These are phyloP conservation scores for Bombus affinis DNA, from an alignment of 1,140 invertebrate genomes.

Conservation along the genomic window DNA sequence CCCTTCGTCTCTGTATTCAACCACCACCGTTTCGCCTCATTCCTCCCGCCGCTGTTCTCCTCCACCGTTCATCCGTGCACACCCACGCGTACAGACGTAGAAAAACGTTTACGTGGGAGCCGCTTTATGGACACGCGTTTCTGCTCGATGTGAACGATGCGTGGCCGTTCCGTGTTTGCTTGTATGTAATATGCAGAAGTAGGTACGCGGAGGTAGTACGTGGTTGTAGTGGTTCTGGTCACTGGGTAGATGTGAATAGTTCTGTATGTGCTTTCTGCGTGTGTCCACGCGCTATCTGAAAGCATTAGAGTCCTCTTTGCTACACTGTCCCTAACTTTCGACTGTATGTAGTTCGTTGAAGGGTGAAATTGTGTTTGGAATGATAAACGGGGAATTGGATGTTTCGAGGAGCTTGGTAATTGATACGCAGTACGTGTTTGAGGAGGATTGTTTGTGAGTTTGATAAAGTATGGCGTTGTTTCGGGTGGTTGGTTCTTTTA, in stretches of 20 bases:
- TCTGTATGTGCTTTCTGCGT: constrained; percentile 18
- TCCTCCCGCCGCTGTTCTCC: not conserved
- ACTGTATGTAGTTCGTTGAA: not conserved
- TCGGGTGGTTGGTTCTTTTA: not conserved
- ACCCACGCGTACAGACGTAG: constrained; percentile 26
- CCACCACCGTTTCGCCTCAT: constrained; percentile 38
- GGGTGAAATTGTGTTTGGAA: not conserved
- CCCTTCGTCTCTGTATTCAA: not conserved
- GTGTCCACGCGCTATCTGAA: constrained; percentile 1
- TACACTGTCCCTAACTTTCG: not conserved
- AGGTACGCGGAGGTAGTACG: not conserved
- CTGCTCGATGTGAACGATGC: not conserved
- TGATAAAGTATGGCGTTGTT: not conserved
- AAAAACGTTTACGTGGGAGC: constrained; percentile 36
- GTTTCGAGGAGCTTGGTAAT: not conserved
- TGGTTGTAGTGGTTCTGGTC: not conserved
- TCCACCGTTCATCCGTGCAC: constrained; percentile 9
- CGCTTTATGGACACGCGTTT: constrained; percentile 8
- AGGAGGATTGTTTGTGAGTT: not conserved
- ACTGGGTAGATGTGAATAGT: constrained; percentile 25
- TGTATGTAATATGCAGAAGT: constrained; percentile 33
- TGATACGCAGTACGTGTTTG: not conserved
- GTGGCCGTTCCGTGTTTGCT: not conserved
- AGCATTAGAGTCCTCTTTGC: not conserved
- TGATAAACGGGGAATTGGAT: not conserved